Percentiles rank a stretch among this genome's conserved stretches.
Conservation (phyloP, 2,888 invertebrate genomes). For the Anthophora plumipes region DNA sequence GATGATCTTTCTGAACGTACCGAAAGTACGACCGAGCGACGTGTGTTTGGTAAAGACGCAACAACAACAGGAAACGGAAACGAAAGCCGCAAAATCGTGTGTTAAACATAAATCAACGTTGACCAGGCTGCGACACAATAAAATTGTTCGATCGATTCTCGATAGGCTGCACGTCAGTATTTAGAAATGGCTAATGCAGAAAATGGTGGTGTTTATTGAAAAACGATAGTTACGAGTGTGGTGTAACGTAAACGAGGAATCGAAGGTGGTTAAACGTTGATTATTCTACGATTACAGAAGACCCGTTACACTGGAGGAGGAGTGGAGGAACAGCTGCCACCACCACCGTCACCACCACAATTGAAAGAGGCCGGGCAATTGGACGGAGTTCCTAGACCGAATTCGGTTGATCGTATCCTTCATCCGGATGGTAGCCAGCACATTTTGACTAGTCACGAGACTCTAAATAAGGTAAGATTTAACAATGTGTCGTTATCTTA, state of each 20-base stretch:
- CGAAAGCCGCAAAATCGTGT: not conserved
- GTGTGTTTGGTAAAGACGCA: constrained; percentile 8
- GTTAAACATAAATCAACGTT: not conserved
- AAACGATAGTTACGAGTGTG: not conserved
- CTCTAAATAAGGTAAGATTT: constrained; percentile 79
- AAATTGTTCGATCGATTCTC: constrained; percentile 7
- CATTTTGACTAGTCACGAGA: constrained; percentile 76
- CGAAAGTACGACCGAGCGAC: constrained; percentile 30
- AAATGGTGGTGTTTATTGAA: constrained; percentile 5
- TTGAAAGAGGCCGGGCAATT: constrained; percentile 80
- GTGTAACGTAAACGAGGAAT: not conserved
- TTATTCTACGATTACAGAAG: constrained; percentile 84
- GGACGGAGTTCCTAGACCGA: constrained; percentile 83
- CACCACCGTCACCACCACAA: constrained; percentile 86
- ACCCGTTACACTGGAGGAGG: constrained; percentile 84
- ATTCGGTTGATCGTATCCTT: constrained; percentile 84
- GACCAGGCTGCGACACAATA: not conserved
- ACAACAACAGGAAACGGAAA: not conserved
- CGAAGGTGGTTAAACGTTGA: not conserved
- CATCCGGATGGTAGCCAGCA: constrained; percentile 78
- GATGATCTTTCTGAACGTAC: constrained; percentile 58
- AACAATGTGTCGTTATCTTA: not conserved
- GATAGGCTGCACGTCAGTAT: constrained; percentile 26
- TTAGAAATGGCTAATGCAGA: constrained; percentile 21
- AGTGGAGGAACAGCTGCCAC: constrained; percentile 86